These are phyloP conservation scores for Buceros bicornis DNA, from an alignment of 2,797 vertebrate genomes.

Conservation along the genomic window DNA sequence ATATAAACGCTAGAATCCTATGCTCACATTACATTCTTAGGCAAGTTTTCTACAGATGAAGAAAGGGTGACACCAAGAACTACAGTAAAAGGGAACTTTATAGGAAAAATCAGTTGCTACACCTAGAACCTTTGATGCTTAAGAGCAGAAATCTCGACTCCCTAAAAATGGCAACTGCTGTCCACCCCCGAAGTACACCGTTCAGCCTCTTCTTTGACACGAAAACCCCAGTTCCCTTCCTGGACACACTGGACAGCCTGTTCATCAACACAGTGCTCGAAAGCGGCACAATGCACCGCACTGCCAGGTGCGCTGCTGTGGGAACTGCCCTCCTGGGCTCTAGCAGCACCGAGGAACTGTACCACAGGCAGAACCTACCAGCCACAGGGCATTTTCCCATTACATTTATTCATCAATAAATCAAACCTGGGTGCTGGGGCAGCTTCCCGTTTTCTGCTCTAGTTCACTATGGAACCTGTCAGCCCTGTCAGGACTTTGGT, in stretches of 20 bases:
- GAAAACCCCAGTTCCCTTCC: neutral
- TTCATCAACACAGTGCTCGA: accelerated
- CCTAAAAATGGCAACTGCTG: neutral
- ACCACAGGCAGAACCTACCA: neutral
- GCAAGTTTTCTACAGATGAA: neutral
- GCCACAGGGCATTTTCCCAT: accelerated
- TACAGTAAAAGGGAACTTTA: neutral
- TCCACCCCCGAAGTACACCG: neutral
- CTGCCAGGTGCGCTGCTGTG: neutral
- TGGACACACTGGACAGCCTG: accelerated
- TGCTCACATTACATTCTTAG: neutral
- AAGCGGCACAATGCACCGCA: accelerated
- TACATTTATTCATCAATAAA: neutral
- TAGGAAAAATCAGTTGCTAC: neutral
- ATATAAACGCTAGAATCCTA: neutral
- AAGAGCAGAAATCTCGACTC: neutral
- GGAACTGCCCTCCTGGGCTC: neutral
- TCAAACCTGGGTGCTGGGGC: neutral
- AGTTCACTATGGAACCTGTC: neutral
- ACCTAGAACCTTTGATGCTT: neutral
- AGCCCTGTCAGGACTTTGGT: neutral
- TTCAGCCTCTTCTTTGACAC: neutral
- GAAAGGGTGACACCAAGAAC: neutral
- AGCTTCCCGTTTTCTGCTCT: neutral
- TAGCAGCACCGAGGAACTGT: neutral